Evolutionary conservation across 2,113 vertebrate species (phyloP).

Genomic region (Lepisosteus oculatus): DNA sequence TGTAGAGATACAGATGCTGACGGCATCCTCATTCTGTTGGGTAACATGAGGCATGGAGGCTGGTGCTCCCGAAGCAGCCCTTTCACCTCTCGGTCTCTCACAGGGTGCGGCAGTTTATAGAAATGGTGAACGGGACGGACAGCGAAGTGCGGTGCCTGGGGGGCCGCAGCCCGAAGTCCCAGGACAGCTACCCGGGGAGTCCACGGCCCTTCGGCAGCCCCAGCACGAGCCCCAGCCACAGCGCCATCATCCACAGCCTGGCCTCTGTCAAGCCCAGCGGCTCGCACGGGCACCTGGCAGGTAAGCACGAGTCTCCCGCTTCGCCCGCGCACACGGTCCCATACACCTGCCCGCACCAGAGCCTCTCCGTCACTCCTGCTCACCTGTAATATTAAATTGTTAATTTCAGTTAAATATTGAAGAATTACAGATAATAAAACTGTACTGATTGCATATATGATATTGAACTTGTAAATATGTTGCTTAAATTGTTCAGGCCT

Average conservation of each 20-base stretch:
- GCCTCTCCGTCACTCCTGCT: too few species aligned
- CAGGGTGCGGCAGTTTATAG: slow-evolving; percentile 97
- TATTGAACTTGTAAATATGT: too few species aligned
- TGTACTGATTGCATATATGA: too few species aligned
- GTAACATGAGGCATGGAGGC: too few species aligned
- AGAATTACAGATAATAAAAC: too few species aligned
- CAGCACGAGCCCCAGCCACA: slow-evolving; percentile 84
- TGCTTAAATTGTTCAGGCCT: too few species aligned
- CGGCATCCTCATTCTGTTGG: slow-evolving; percentile 33
- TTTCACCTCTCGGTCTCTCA: too few species aligned
- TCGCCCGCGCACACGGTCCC: too few species aligned
- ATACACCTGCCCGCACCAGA: too few species aligned
- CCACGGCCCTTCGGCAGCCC: slow-evolving; percentile 74
- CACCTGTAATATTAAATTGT: too few species aligned
- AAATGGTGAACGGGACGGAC: slow-evolving; percentile 98
- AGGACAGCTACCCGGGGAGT: slow-evolving; percentile 83
- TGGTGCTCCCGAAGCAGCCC: not conserved
- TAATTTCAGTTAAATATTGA: too few species aligned
- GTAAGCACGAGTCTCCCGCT: slow-evolving; percentile 46
- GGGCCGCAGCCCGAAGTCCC: slow-evolving; percentile 87
- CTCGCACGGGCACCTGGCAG: slow-evolving; percentile 79
- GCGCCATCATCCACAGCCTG: slow-evolving; percentile 76
- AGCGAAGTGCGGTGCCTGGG: slow-evolving; percentile 91
- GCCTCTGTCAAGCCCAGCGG: slow-evolving; percentile 74
- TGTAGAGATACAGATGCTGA: slow-evolving; percentile 98